phyloP scores from a whole-genome alignment of 2,113 vertebrate genomes.

The Misgurnus anguillicaudatus region DNA sequence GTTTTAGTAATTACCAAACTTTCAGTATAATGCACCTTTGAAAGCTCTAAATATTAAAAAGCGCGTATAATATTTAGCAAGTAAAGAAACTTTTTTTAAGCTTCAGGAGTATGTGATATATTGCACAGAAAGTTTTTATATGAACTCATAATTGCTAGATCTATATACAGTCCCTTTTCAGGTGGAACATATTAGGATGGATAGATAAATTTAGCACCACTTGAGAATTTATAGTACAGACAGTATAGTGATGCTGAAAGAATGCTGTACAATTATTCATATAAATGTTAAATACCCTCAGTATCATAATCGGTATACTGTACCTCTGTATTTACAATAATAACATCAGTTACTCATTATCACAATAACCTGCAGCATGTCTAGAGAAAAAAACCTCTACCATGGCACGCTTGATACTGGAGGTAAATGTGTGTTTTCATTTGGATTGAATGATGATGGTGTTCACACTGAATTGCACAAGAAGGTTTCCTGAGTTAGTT shows the following conservation, averaged over 20 bases:
- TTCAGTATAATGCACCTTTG: constrained; percentile 34
- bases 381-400: constrained; percentile 77
- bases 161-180: constrained; percentile 48
- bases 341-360: constrained; percentile 73
- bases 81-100: constrained; percentile 24
- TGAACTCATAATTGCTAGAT: constrained; percentile 37
- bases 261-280: constrained; percentile 70
- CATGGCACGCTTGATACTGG: constrained; percentile 77
- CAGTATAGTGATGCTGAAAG: constrained; percentile 64
- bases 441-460: constrained; percentile 77
- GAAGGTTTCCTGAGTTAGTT: constrained; percentile 63
- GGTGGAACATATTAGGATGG: constrained; percentile 51
- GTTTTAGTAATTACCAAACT: constrained; percentile 46
- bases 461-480: constrained; percentile 66
- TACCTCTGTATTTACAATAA: constrained; percentile 73
- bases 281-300: constrained; percentile 69
- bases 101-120: constrained; percentile 32
- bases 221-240: constrained; percentile 44
- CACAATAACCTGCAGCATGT: constrained; percentile 77
- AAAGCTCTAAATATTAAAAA: constrained; percentile 55
- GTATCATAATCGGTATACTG: constrained; percentile 64
- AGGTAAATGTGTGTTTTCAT: constrained; percentile 75
- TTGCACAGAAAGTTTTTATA: constrained; percentile 44
- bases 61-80: constrained; percentile 30
- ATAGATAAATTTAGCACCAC: constrained; percentile 46